Conservation (phyloP, 1,140 invertebrate genomes). For the Calycopis cecrops region DNA sequence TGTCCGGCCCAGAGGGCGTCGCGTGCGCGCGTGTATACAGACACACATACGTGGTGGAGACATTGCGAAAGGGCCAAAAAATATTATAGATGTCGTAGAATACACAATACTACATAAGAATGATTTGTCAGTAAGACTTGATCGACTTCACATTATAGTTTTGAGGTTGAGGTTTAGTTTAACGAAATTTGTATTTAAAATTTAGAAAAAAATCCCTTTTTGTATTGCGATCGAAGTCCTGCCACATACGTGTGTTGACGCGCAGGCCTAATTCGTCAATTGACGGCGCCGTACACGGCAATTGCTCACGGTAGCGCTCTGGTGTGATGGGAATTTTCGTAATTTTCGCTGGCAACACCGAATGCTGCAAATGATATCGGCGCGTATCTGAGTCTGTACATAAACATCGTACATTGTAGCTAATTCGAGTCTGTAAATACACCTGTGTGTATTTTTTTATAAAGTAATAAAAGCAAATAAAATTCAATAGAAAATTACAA, state of each 20-base stretch:
- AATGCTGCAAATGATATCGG: constrained; percentile 1
- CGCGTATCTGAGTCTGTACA: constrained; percentile 2
- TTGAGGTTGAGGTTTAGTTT: neutral
- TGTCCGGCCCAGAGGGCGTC: constrained; percentile 51
- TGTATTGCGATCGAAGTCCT: constrained; percentile 10
- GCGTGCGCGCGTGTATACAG: constrained; percentile 45
- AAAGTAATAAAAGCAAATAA: no score
- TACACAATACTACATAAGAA: neutral
- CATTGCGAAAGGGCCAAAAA: no score
- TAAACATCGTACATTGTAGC: neutral
- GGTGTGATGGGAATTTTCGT: constrained; percentile 14
- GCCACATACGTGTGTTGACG: constrained; percentile 38
- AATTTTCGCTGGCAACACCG: constrained; percentile 10
- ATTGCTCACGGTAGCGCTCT: constrained; percentile 15
- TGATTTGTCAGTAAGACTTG: no score
- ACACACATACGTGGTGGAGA: constrained; percentile 27
- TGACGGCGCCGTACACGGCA: constrained; percentile 14
- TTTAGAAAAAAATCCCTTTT: neutral
- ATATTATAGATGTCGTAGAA: neutral
- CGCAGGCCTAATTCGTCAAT: constrained; percentile 72
- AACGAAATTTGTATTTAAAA: constrained; percentile 10
- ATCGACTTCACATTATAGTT: no score
- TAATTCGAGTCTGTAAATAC: no score
- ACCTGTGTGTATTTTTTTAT: no score
- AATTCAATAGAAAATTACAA: no score